Evolutionary conservation across 2,888 invertebrate genomes (phyloP).

Genomic region (Acronicta leporina): DNA sequence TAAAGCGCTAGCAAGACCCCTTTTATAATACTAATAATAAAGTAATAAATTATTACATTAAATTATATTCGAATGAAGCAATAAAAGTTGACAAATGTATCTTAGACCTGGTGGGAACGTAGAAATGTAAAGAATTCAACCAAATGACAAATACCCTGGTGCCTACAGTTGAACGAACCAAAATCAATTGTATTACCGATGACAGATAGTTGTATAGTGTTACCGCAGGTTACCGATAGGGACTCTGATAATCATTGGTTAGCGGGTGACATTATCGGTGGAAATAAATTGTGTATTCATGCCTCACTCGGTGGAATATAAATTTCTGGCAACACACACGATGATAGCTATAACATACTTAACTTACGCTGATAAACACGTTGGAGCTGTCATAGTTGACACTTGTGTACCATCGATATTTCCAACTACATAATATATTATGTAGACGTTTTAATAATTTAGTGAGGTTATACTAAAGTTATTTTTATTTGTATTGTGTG

Average conservation of each 20-base stretch:
- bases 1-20: not conserved
- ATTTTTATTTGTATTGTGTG: no score
- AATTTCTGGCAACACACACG: constrained; percentile 66
- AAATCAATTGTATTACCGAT: constrained; percentile 50
- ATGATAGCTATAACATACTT: constrained; percentile 36
- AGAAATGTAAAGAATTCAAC: constrained; percentile 42
- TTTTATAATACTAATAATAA: not conserved
- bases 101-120: constrained; percentile 25
- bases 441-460: not conserved
- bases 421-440: not conserved
- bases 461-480: no score
- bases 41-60: constrained; percentile 17
- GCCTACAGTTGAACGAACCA: constrained; percentile 38
- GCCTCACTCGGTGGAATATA: constrained; percentile 66
- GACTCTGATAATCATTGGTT: constrained; percentile 73
- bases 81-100: constrained; percentile 41
- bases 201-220: constrained; percentile 52
- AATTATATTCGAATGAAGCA: constrained; percentile 27
- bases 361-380: constrained; percentile 38
- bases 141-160: constrained; percentile 46
- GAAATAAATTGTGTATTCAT: constrained; percentile 78
- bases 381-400: constrained; percentile 5
- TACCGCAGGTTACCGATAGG: constrained; percentile 58
- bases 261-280: constrained; percentile 76
- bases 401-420: not conserved